Evolutionary conservation across 2,888 invertebrate genomes (phyloP).

Genomic region (Campaea margaritaria): DNA sequence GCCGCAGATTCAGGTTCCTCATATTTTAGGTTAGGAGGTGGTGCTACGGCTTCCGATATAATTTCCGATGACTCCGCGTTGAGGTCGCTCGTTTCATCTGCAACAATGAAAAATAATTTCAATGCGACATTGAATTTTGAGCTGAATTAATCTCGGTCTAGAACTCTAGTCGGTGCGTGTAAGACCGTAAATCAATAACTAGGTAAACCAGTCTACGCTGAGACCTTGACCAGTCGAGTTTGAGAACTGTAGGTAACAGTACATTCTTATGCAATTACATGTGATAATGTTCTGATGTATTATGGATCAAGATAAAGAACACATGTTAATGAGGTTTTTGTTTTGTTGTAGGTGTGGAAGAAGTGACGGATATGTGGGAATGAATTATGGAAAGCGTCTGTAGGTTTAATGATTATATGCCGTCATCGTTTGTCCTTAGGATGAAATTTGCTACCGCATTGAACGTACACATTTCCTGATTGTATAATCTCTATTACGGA

Average conservation of each 20-base stretch:
- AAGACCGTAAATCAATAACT: slow-evolving; percentile 35
- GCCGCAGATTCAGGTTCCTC: slow-evolving; percentile 59
- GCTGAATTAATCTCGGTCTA: slow-evolving; percentile 23
- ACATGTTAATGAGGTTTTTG: slow-evolving; percentile 37
- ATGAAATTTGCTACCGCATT: slow-evolving; percentile 48
- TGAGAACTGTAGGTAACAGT: slow-evolving; percentile 37
- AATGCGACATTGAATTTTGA: slow-evolving; percentile 19
- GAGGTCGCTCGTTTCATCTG: slow-evolving; percentile 74
- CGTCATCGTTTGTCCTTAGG: slow-evolving; percentile 47
- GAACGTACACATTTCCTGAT: slow-evolving; percentile 50
- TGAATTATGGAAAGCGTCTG: slow-evolving; percentile 37
- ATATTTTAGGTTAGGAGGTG: slow-evolving; percentile 61
- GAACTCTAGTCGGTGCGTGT: slow-evolving; percentile 19
- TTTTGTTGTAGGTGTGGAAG: slow-evolving; percentile 39
- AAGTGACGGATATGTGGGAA: slow-evolving; percentile 36
- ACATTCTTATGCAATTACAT: slow-evolving; percentile 27
- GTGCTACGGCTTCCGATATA: slow-evolving; percentile 73
- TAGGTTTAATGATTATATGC: slow-evolving; percentile 40
- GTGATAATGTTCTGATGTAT: slow-evolving; percentile 15
- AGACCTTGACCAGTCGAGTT: slow-evolving; percentile 41
- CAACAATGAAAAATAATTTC: slow-evolving; percentile 52
- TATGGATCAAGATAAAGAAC: slow-evolving; percentile 24
- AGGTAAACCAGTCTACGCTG: slow-evolving; percentile 38
- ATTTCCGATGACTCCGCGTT: slow-evolving; percentile 80
- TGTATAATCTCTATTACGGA: slow-evolving; percentile 41